These are phyloP conservation scores for Bradypus variegatus DNA, from an alignment of 2,797 vertebrate genomes.

Conservation along the genomic window DNA sequence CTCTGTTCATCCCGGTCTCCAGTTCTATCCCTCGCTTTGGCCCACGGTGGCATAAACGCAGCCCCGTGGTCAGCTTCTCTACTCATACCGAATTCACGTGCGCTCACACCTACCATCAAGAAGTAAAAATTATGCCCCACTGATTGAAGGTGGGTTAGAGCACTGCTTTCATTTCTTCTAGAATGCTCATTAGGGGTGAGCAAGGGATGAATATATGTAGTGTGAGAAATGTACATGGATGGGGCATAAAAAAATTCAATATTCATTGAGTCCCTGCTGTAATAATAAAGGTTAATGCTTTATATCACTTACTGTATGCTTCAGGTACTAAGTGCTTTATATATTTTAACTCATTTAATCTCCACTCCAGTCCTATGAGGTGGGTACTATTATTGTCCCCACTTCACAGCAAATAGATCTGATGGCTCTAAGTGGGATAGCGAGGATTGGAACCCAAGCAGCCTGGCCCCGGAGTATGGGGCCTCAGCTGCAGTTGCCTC, in stretches of 20 bases:
- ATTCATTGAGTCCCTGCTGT: not conserved
- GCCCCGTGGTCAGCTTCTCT: not conserved
- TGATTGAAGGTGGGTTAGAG: not conserved
- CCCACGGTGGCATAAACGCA: not conserved
- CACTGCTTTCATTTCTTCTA: not conserved
- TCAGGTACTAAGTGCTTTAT: not conserved
- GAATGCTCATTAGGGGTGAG: not conserved
- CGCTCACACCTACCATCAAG: not conserved
- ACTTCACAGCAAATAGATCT: not conserved
- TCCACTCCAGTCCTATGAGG: not conserved
- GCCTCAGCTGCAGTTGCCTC: not conserved
- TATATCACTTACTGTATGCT: not conserved
- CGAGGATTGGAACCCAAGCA: not conserved
- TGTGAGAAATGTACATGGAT: not conserved
- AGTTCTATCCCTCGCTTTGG: not conserved
- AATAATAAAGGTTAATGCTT: slow-evolving; percentile 6
- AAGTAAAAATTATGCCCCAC: not conserved
- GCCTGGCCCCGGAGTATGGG: not conserved
- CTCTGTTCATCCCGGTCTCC: not conserved
- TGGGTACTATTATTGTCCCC: not conserved
- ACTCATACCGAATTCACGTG: not conserved
- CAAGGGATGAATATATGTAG: not conserved
- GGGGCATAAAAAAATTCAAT: not conserved
- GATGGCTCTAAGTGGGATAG: not conserved
- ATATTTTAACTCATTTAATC: not conserved